Evolutionary conservation across 2,888 invertebrate species (phyloP), one percentile per base, ranked within the genome.

Genomic region (Epicampocera succincta): DNA sequence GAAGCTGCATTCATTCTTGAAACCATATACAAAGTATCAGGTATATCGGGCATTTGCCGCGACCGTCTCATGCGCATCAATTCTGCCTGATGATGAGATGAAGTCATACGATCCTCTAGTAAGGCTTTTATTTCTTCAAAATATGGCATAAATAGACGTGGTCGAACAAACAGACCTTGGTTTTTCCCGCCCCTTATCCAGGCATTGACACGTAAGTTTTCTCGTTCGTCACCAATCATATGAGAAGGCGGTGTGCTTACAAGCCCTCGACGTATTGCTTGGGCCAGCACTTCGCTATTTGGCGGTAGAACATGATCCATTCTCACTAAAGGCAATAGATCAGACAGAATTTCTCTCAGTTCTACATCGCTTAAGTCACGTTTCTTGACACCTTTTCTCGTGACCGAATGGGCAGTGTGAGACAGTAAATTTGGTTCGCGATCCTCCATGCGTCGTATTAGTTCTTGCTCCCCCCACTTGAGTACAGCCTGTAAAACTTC

Each of bases 1-100:
- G 87, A 86, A 17, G 86, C 86, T 5, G 88, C 89, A 85, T 88
- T 90, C 89, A 91, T 89, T 33, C 89, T 87, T 60, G 91, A 91
- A 74, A 94, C 94, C 98, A 98, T 98, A 89, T 98, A 98, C 68
- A 98, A 92, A 0, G 98, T 97, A 91, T 98, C 98, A 0, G 98
- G 98, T 88, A 98, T 97, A 89, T 96, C 94, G 65, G 95, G 95
- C 88, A 95, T 93, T 88, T 95, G 95, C 21, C 95, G 93, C 44
- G 94, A 94, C 69, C 95, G 92, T 19, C 96, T 92, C 87, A 95
- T 93, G 33, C 95, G 93, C 84, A 95, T 92, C 85, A 94, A 90
- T 87, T 95, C 95, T 54, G 94, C 94, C 89, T 96, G 95, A 87
- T 96, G 95, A 89, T 96, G 95, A 86, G 96, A 95, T 1, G 91